Evolutionary conservation across 2,888 invertebrate species (phyloP), one percentile per base, ranked within the genome.

Genomic region (Leucoptera coffeella): DNA sequence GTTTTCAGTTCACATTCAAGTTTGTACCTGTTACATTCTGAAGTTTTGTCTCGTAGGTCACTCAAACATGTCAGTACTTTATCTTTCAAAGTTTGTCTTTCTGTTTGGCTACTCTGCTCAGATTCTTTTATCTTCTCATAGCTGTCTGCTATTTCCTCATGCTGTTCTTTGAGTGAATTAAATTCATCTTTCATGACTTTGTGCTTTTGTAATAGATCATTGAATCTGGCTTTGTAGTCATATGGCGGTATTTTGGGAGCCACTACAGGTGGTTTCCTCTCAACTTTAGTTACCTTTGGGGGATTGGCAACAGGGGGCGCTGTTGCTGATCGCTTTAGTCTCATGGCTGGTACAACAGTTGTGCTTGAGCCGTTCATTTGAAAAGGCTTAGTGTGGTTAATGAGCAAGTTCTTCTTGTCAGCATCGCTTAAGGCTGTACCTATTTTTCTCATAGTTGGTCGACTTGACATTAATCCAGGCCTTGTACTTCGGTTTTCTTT

Each of bases 211-310:
- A 67, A 45, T 26, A 84, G 55, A 37, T 76, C 73, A 40, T 73
- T 59, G 35, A 76, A 77, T 26, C 82, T 73, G 14, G 78, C 78
- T 47, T 82, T 79, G 34, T 73, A 80, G 41, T 80, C 80, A 48
- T 80, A 80, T 0, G 79, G 64, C 5, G 76, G 64, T 25, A 77
- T 74, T 33, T 78, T 73, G 28, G 76, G 77, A 3, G 67, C 65
- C 12, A 51, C 58, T 24, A 46, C 47, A n/a, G 42, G 21, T 12
- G 45, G 39, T 36, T 67, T 72, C 30, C 48, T 56, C 32, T 62
- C 62, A 4, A 67, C 41, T 45, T 61, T 71, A 4, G 42, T 37
- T 10, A 48, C 35, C 43, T 64, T 67, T 4, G 44, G 50, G 4
- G 47, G 35, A 25, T 39, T 35, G 4, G 49, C 27, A 19, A 52